Conservation (phyloP, 2,113 vertebrate genomes). For the Macquaria australasica region DNA sequence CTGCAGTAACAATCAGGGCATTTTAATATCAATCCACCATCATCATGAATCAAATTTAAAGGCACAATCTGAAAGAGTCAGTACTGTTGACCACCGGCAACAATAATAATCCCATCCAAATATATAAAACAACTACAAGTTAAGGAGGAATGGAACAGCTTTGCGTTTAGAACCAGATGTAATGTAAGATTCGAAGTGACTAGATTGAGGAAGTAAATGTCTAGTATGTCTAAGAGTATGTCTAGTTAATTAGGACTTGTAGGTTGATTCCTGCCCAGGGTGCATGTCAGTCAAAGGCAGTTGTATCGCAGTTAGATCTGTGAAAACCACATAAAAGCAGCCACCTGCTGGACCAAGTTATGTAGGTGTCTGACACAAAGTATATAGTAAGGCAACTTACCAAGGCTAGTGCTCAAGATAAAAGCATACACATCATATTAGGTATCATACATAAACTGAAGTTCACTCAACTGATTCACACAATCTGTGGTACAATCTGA, state of each 20-base stretch:
- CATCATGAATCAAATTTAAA: slow-evolving; percentile 23
- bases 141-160: not conserved
- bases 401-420: too few species aligned
- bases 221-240: not conserved
- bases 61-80: not conserved
- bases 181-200: not conserved
- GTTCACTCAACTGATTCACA: slow-evolving; percentile 7
- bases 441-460: not conserved
- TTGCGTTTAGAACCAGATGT: not conserved
- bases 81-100: not conserved
- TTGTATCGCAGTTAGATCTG: not conserved
- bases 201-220: not conserved
- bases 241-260: not conserved
- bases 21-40: slow-evolving; percentile 44
- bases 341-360: not conserved
- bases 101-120: slow-evolving; percentile 4
- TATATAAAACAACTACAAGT: slow-evolving; percentile 5
- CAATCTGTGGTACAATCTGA: slow-evolving; percentile 1
- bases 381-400: not conserved
- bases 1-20: slow-evolving; percentile 26
- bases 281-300: not conserved
- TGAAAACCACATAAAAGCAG: not conserved
- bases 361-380: not conserved
- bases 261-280: not conserved
- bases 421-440: not conserved